Evolutionary conservation across 1,140 invertebrate species (phyloP).

Genomic region (Hylyphantes graminicola): DNA sequence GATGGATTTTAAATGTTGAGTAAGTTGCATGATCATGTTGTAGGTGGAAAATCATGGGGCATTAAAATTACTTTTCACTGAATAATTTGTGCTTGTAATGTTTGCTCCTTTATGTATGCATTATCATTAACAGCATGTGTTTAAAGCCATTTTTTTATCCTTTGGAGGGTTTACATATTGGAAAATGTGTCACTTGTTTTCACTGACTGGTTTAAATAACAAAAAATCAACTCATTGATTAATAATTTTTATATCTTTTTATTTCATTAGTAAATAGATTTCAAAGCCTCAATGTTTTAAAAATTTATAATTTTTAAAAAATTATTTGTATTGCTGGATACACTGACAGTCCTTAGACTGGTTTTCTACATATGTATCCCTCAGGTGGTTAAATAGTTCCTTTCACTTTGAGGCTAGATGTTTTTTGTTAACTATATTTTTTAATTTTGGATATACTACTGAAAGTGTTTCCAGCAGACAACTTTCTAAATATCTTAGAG

Average conservation of each 20-base stretch:
- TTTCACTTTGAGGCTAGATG: no score
- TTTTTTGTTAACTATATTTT: no score
- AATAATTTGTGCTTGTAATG: constrained; percentile 29
- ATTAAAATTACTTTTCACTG: constrained; percentile 39
- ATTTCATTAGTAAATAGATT: no score
- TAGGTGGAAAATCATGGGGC: constrained; percentile 54
- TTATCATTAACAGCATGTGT: constrained; percentile 16
- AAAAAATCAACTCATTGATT: not conserved
- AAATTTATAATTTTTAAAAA: no score
- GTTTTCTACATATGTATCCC: no score
- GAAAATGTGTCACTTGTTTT: not conserved
- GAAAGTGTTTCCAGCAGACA: no score
- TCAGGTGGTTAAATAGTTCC: no score
- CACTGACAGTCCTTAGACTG: no score
- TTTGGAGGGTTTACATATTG: not conserved
- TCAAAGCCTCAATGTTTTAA: no score
- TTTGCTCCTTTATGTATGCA: constrained; percentile 9
- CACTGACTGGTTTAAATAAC: not conserved
- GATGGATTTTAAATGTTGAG: constrained; percentile 54
- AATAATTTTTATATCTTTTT: not conserved
- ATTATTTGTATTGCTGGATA: no score
- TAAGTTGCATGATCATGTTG: constrained; percentile 60
- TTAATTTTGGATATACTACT: no score
- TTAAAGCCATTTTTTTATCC: not conserved
- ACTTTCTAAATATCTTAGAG: no score